Evolutionary conservation across 2,113 vertebrate genomes (phyloP), one percentile per base, ranked within the genome.

Genomic region (Nothocercus julius): DNA sequence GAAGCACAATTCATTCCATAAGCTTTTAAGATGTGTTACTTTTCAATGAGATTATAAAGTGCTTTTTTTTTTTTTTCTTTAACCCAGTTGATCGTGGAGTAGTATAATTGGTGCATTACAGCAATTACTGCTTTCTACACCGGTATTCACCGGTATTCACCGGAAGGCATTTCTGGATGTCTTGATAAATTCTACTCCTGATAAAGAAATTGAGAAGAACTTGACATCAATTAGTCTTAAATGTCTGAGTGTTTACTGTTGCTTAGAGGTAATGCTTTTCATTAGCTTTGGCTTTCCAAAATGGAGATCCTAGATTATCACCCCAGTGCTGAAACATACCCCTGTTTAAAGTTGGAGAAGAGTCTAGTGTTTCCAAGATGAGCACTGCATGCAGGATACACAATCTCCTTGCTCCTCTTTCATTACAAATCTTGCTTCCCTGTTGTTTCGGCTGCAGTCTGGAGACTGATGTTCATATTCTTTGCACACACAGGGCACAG

Each of bases 401-500:
- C 86, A 62, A 82, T 80, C 17, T 38, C 36, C 36, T 89, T 85
- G 38, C 76, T 85, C 56, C 87, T 51, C 47, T 62, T 74, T 95
- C 56, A 12, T 84, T 85, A 24, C 28, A 94, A 19, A 32, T 5
- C 18, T 88, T 47, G 66, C 53, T 76, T 91, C 44, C 18, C 51
- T 53, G 17, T 58, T 34, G 10, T 73, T 76, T 59, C 80, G 92
- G 58, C 84, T 93, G 32, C 64, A 80, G 4, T 88, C 67, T 69
- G 61, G 84, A 78, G 15, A 70, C 59, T 96, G 95, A 97, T 96
- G 87, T 66, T 85, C 47, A 68, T 59, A 19, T 82, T 94, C 72
- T 95, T 96, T 97, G 61, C 96, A 94, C 95, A 93, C 82, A 8
- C 93, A 99, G 99, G 99, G 99, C 82, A 98, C 97, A 45, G 99